Evolutionary conservation across 2,113 vertebrate genomes (phyloP), one percentile per base, ranked within the genome.

Genomic region (Cebidichthys violaceus): DNA sequence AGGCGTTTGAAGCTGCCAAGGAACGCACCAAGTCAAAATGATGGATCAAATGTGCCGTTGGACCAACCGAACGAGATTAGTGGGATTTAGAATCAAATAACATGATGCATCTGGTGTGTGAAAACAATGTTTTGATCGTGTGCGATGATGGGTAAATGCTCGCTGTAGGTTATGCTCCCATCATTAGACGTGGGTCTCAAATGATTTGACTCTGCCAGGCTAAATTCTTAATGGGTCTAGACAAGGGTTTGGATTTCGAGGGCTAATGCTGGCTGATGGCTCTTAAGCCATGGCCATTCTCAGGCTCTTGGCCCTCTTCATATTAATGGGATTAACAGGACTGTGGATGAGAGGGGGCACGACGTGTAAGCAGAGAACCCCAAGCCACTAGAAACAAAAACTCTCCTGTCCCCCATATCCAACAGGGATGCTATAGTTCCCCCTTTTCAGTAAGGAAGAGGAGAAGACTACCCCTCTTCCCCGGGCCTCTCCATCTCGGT

Each of bases 271-370:
- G 74, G 81, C 86, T 94, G 92, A 94, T 93, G 93, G 92, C 83
- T 90, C 82, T 93, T 93, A 93, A 94, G 78, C 87, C 59, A 70
- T 79, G 88, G 90, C 88, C 89, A 89, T 79, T 92, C 83, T 90
- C 82, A 75, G 77, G 84, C 86, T 92, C 72, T 86, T 55, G 86
- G 85, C 89, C 87, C 93, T 88, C 92, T 92, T 93, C 91, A 91
- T 94, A 93, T 93, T 95, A 95, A 95, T 95, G 88, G 93, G 94
- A 95, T 95, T 94, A 94, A 86, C 90, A 83, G 88, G 83, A n/a
- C 84, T 89, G 89, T 86, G 90, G 86, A 89, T 88, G 82, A 92
- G 87, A 79, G 82, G 91, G 84, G 90, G 82, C 81, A 82, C 76
- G 68, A 85, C 76, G 37, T 92, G 91, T 92, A 92, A 93, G 90